phyloP scores from a whole-genome alignment of 2,113 vertebrate genomes.

The Daubentonia madagascariensis region DNA sequence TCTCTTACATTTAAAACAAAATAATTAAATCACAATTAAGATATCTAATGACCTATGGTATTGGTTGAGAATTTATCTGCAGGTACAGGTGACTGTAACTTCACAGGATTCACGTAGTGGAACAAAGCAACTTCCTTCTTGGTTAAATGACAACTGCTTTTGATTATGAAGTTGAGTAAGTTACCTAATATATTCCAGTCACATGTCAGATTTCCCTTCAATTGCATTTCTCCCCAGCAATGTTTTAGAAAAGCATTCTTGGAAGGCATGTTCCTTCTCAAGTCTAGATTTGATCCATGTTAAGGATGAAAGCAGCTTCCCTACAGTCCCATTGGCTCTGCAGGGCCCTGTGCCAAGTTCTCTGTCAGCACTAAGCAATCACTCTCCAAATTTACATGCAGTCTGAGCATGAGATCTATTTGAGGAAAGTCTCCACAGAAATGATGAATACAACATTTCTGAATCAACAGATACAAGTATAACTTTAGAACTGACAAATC shows the following conservation, averaged over 20 bases:
- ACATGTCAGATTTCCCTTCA: constrained; percentile 61
- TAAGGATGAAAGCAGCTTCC: constrained; percentile 59
- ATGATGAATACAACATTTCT: constrained; percentile 2
- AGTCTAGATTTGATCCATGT: constrained; percentile 58
- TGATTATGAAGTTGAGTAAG: constrained; percentile 50
- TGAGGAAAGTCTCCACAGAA: background rate
- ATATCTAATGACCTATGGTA: background rate
- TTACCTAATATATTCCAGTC: constrained; percentile 72
- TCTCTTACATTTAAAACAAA: constrained; percentile 13
- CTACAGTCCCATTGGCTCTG: background rate
- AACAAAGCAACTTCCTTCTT: constrained; percentile 35
- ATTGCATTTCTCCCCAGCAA: constrained; percentile 56
- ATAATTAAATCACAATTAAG: constrained; percentile 30
- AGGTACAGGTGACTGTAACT: constrained; percentile 21
- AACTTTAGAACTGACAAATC: background rate
- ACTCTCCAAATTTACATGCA: constrained; percentile 53
- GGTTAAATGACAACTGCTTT: constrained; percentile 57
- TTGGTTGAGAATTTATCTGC: constrained; percentile 17
- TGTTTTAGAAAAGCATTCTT: constrained; percentile 62
- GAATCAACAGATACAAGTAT: background rate
- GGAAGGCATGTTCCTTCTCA: constrained; percentile 53
- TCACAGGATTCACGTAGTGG: constrained; percentile 14
- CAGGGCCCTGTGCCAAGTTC: constrained; percentile 48
- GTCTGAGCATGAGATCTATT: constrained; percentile 45
- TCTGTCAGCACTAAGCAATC: constrained; percentile 57